Evolutionary conservation across 2,113 vertebrate species (phyloP).

Genomic region (Cyprinodon brontotheroides): DNA sequence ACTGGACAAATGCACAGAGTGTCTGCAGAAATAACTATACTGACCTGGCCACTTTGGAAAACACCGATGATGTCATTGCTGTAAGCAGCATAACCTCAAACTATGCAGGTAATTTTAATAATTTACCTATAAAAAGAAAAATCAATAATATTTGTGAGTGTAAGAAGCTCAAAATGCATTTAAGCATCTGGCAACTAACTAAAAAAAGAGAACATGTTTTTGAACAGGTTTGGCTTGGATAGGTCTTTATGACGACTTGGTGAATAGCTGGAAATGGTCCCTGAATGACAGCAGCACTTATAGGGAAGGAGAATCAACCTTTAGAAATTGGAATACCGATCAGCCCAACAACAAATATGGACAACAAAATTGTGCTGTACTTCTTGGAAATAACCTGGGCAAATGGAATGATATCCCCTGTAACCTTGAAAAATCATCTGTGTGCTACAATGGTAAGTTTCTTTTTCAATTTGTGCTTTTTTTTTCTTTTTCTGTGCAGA

Average conservation of each 20-base stretch:
- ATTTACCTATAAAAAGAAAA: no score
- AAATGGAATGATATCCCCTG: not conserved
- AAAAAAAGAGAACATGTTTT: not conserved
- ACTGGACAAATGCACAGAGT: not conserved
- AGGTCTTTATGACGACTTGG: slow-evolving; percentile 41
- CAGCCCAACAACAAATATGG: not conserved
- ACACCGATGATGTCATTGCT: not conserved
- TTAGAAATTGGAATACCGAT: not conserved
- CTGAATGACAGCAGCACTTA: slow-evolving; percentile 31
- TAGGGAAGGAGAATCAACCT: slow-evolving; percentile 1
- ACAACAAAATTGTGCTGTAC: slow-evolving; percentile 10
- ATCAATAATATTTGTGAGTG: no score
- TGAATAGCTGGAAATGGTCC: slow-evolving; percentile 20
- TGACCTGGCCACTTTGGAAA: not conserved
- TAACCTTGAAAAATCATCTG: not conserved
- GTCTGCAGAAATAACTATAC: not conserved
- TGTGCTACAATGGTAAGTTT: slow-evolving; percentile 32
- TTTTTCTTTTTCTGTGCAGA: no score
- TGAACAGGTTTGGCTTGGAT: slow-evolving; percentile 43
- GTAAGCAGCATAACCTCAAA: not conserved
- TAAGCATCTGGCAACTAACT: no score
- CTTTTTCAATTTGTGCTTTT: no score
- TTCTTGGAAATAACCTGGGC: not conserved
- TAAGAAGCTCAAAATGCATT: no score
- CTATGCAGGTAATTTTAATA: not conserved